A percentile compares a stretch with the other conserved stretches of the same genome.
Evolutionary conservation across 2,888 invertebrate genomes (phyloP).

Genomic region (Ectropis crepuscularia): DNA sequence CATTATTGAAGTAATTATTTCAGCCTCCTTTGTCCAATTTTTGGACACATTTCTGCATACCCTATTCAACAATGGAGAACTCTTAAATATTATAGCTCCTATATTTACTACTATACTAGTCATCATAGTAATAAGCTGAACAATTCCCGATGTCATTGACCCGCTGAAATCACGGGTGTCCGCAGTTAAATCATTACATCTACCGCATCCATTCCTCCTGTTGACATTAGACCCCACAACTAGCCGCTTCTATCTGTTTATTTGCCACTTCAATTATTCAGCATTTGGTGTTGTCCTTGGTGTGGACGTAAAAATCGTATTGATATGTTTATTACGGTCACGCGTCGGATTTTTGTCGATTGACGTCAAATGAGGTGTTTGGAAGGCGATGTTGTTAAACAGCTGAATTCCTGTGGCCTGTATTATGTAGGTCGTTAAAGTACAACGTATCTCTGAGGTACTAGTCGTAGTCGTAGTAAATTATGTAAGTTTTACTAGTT

Average conservation of each 20-base stretch:
- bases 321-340: constrained; percentile 51
- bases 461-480: no score
- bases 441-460: no score
- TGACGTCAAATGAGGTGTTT: constrained; percentile 38
- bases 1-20: no score
- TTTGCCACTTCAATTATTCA: constrained; percentile 68
- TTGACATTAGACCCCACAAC: constrained; percentile 73
- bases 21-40: no score
- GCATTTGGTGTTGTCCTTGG: constrained; percentile 61
- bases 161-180: constrained; percentile 75
- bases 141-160: constrained; percentile 66
- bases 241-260: constrained; percentile 72
- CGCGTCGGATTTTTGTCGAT: constrained; percentile 38
- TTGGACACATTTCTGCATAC: no score
- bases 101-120: background rate
- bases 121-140: constrained; percentile 13
- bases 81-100: no score
- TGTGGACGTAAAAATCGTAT: constrained; percentile 52
- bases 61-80: no score
- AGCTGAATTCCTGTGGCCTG: background rate
- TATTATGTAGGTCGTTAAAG: no score
- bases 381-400: constrained; percentile 4
- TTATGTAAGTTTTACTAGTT: no score
- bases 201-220: constrained; percentile 66
- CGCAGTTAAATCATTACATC: constrained; percentile 72